These are phyloP conservation scores for Calephelis virginiensis DNA, from an alignment of 1,140 invertebrate genomes.

Conservation along the genomic window DNA sequence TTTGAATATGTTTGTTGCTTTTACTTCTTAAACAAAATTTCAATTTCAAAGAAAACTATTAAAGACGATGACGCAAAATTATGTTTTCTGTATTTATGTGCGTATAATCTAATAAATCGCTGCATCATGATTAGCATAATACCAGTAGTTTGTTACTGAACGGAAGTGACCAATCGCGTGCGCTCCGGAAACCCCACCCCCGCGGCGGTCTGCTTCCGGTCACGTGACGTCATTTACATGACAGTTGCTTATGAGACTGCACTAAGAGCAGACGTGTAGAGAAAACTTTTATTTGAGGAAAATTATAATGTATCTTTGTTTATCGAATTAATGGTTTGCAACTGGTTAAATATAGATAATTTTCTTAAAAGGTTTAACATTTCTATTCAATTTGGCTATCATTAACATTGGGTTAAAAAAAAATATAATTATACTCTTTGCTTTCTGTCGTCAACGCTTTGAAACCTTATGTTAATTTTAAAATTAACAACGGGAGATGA, in stretches of 20 bases:
- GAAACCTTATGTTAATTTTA: too few species aligned
- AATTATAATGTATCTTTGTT: constrained; percentile 37
- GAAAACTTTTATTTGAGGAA: constrained; percentile 51
- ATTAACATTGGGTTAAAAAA: too few species aligned
- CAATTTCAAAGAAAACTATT: constrained; percentile 12
- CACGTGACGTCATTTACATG: constrained; percentile 76
- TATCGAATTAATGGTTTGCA: too few species aligned
- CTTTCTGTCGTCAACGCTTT: too few species aligned
- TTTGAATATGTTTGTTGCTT: constrained; percentile 3
- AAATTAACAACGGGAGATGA: too few species aligned
- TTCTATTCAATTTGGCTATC: too few species aligned
- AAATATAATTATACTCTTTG: too few species aligned
- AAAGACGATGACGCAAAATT: constrained; percentile 17
- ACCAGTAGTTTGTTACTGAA: constrained; percentile 60
- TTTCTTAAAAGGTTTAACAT: too few species aligned
- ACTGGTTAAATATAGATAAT: too few species aligned
- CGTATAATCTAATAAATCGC: constrained; percentile 61
- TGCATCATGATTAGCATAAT: constrained; percentile 73
- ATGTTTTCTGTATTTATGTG: constrained; percentile 13
- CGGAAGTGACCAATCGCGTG: constrained; percentile 75
- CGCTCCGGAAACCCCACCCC: constrained; percentile 63
- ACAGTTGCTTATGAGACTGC: constrained; percentile 52
- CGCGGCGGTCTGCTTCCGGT: constrained; percentile 66
- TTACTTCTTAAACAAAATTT: not conserved
- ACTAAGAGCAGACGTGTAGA: constrained; percentile 44